phyloP scores from a whole-genome alignment of 2,797 vertebrate genomes.

The Crocidura indochinensis region DNA sequence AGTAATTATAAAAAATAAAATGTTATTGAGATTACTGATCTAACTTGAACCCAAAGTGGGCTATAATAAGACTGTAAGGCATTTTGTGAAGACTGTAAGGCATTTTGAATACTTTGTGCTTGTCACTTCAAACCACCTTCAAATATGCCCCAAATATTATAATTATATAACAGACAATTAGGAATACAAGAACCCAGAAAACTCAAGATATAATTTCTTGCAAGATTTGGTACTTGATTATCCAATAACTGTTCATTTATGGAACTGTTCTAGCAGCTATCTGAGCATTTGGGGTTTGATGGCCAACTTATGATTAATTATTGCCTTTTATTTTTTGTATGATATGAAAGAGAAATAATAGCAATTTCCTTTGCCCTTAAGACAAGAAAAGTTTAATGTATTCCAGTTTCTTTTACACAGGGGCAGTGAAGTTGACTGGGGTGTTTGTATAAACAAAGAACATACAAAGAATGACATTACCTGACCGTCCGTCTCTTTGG shows the following conservation, averaged over 20 bases:
- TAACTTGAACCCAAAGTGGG: neutral
- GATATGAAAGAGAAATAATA: neutral
- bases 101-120: conserved; percentile 34
- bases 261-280: conserved; percentile 51
- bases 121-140: conserved; percentile 46
- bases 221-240: conserved; percentile 82
- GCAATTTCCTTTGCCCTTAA: conserved; percentile 41
- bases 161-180: conserved; percentile 42
- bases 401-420: conserved; percentile 1
- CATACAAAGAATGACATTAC: conserved; percentile 87
- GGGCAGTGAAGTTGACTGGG: rapidly evolving
- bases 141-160: neutral
- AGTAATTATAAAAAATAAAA: no score
- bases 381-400: conserved; percentile 30
- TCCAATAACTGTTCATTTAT: conserved; percentile 75
- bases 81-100: neutral
- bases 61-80: neutral
- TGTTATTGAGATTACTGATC: no score
- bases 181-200: conserved; percentile 60
- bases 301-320: conserved; percentile 60
- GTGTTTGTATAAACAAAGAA: neutral
- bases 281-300: conserved; percentile 66
- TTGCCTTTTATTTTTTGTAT: conserved; percentile 55
- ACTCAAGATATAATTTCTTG: conserved; percentile 72
- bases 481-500: conserved; percentile 97